Percentiles rank a stretch among this genome's conserved stretches.
Evolutionary conservation across 2,888 invertebrate species (phyloP).

Genomic region (Drosophila kokeensis): DNA sequence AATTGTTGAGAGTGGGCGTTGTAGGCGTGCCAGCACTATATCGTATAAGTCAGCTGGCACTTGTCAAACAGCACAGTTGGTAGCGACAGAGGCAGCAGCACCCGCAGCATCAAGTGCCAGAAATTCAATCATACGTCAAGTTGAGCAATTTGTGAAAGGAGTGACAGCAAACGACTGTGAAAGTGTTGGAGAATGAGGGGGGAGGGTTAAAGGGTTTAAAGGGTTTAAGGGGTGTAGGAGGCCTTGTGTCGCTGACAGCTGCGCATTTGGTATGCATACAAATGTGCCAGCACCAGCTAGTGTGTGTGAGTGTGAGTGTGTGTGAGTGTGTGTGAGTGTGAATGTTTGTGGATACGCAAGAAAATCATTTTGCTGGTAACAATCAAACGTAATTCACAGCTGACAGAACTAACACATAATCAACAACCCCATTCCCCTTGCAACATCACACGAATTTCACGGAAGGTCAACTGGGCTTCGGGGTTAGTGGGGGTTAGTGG

Average conservation of each 20-base stretch:
- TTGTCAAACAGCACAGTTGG: slow-evolving; percentile 18
- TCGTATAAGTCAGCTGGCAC: slow-evolving; percentile 11
- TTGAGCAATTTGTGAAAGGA: slow-evolving; percentile 50
- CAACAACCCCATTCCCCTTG: neutral
- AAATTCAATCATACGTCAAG: slow-evolving; percentile 77
- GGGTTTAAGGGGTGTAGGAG: neutral
- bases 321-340: neutral
- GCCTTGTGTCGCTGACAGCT: slow-evolving; percentile 60
- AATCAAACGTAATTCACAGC: slow-evolving; percentile 75
- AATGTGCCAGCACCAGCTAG: slow-evolving; percentile 1
- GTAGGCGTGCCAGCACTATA: slow-evolving; percentile 19
- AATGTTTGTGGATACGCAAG: slow-evolving; percentile 29
- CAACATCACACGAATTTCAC: slow-evolving; percentile 50
- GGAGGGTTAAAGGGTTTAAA: no score
- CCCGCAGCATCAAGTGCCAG: slow-evolving; percentile 55
- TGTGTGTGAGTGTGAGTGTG: neutral
- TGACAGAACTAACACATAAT: slow-evolving; percentile 36
- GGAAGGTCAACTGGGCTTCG: slow-evolving; percentile 30
- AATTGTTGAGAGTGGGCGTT: slow-evolving; percentile 6
- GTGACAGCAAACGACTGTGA: slow-evolving; percentile 24
- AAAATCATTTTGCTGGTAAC: slow-evolving; percentile 66
- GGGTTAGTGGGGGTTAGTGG: neutral
- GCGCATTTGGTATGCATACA: slow-evolving; percentile 50
- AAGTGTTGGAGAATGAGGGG: neutral
- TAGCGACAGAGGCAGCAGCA: slow-evolving; percentile 1